Evolutionary conservation across 1,140 invertebrate genomes (phyloP), one percentile per base, ranked within the genome.

Genomic region (Papilio aristodemus): DNA sequence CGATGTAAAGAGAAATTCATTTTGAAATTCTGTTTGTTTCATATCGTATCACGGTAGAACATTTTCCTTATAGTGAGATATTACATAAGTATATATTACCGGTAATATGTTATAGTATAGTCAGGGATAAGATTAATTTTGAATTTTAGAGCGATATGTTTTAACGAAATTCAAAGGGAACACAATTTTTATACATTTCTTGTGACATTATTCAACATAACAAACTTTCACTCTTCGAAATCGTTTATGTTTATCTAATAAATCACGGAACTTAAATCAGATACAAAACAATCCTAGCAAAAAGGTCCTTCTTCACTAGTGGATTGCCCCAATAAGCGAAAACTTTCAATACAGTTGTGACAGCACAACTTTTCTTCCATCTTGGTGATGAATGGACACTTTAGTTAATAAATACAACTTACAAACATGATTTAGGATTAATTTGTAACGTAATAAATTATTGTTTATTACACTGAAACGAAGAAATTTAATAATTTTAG

Each of bases 331-430:
- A 50, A 9, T 50, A 22, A 25, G 22, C 19, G 19, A 17, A 50
- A 50, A 50, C 46, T 25, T 54, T 54, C 46, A 54, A 54, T 50
- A 50, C 2, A 50, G 19, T 50, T 50, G 22, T 50, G 41, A 43
- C 41, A 43, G 46, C 19, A 19, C 10, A 19, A 50, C 46, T 50
- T 50, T 9, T 50, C 46, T 19, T 50, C 46, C 46, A 54, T 54
- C 46, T 25, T 22, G 22, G 19, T 25, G 19, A 54, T 54, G 19
- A 25, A 25, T 54, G 19, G 19, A 54, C 17, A 54, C 46, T 54
- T 54, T 11, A 54, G 46, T 54, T 54, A 54, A 54, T 54, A 9
- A 17, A 54, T 54, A 17, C 46, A 54, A 54, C 9, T 50, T 54
- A 54, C 0, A 2, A 11, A 50, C 22, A 54, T 50, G 19, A 50